These are phyloP conservation scores for Ephydatia muelleri DNA, from an alignment of 37 sponge, comb jelly and placozoan genomes.

Conservation along the genomic window DNA sequence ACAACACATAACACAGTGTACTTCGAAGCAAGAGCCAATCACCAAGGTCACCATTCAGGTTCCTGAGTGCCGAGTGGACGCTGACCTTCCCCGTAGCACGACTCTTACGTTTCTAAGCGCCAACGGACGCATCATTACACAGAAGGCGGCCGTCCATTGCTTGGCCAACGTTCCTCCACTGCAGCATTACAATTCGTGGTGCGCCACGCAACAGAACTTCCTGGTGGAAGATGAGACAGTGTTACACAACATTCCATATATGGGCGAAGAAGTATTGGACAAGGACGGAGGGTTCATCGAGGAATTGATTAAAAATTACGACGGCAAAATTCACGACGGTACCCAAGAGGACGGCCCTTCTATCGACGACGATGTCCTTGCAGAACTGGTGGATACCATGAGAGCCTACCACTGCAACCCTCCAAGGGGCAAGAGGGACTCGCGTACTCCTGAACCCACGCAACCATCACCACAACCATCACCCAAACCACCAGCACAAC, in stretches of 20 bases:
- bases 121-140: background rate
- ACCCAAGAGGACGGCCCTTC: conserved; percentile 17
- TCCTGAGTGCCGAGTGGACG: background rate
- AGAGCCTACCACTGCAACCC: conserved; percentile 35
- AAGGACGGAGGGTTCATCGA: conserved; percentile 94
- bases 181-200: conserved; percentile 84
- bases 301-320: conserved; percentile 93
- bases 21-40: background rate
- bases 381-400: conserved; percentile 43
- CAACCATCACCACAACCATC: background rate
- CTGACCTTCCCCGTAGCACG: background rate
- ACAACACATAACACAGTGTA: background rate
- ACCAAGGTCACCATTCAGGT: background rate
- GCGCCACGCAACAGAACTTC: conserved; percentile 83
- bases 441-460: background rate
- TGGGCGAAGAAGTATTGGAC: conserved; percentile 94
- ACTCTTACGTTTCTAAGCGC: background rate
- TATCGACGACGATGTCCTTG: conserved; percentile 31
- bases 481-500: background rate
- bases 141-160: conserved; percentile 1
- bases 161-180: conserved; percentile 40
- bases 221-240: conserved; percentile 97
- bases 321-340: conserved; percentile 86
- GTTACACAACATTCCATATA: conserved; percentile 97
- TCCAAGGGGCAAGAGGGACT: background rate